These are phyloP conservation scores for Leucoraja erinaceus DNA, from an alignment of 2,113 vertebrate species.

Conservation along the genomic window DNA sequence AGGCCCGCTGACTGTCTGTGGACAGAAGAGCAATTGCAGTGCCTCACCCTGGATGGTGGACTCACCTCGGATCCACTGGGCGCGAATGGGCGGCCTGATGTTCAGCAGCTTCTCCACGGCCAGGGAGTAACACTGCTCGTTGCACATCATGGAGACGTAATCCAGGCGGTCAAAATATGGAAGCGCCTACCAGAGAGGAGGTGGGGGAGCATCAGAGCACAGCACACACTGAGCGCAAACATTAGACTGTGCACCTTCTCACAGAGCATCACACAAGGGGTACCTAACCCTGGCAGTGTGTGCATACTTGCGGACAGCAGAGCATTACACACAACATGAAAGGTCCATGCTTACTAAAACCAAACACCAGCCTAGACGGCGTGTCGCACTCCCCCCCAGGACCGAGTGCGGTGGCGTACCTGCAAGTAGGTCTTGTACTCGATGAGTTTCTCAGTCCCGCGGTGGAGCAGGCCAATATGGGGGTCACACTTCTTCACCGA, in stretches of 20 bases:
- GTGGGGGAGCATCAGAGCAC: background rate
- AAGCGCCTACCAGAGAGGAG: constrained; percentile 61
- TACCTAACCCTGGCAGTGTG: too few relatives aligned
- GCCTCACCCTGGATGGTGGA: too few relatives aligned
- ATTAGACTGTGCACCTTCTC: too few relatives aligned
- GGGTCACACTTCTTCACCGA: constrained; percentile 85
- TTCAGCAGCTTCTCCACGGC: constrained; percentile 91
- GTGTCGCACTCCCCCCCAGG: too few relatives aligned
- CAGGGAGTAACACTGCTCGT: constrained; percentile 82
- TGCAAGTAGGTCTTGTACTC: constrained; percentile 93
- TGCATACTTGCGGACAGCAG: too few relatives aligned
- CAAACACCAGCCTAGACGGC: too few relatives aligned
- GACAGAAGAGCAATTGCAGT: too few relatives aligned
- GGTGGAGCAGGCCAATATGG: constrained; percentile 82
- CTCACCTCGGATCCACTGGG: constrained; percentile 90
- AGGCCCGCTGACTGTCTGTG: too few relatives aligned
- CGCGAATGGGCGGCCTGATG: constrained; percentile 71
- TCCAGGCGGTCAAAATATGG: constrained; percentile 93
- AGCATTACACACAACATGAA: too few relatives aligned
- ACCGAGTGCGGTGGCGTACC: constrained; percentile 49
- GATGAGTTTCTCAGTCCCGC: constrained; percentile 87
- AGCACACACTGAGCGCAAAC: background rate
- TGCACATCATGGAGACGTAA: constrained; percentile 98
- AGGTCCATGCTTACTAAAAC: too few relatives aligned
- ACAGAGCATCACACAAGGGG: too few relatives aligned